These are phyloP conservation scores for Amphipoea oculea DNA, from an alignment of 2,888 invertebrate species.

Conservation along the genomic window DNA sequence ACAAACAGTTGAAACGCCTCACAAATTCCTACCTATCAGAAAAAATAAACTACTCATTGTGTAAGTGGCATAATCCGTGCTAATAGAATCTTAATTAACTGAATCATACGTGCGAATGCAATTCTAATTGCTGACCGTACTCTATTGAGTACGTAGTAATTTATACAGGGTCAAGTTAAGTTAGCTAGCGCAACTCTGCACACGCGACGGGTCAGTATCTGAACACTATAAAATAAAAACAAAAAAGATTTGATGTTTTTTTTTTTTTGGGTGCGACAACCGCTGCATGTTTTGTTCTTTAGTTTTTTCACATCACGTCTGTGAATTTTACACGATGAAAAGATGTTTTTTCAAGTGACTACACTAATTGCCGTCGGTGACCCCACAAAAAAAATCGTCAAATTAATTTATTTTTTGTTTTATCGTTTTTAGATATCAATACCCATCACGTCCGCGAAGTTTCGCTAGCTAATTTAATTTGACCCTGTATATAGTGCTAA, in stretches of 20 bases:
- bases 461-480: not conserved
- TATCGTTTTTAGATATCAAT: not conserved
- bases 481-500: not conserved
- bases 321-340: no score
- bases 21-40: conserved; percentile 7
- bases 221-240: not conserved
- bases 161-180: not conserved
- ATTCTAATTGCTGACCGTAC: conserved; percentile 36
- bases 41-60: conserved; percentile 42
- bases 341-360: not conserved
- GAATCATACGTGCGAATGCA: conserved; percentile 30
- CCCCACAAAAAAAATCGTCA: not conserved
- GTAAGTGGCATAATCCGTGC: conserved; percentile 16
- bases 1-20: conserved; percentile 16
- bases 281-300: not conserved
- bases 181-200: not conserved
- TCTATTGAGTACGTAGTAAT: conserved; percentile 19
- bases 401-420: not conserved
- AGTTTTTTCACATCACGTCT: no score
- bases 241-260: no score
- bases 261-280: not conserved
- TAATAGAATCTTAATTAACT: conserved; percentile 47
- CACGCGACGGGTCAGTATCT: not conserved
- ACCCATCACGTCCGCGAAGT: not conserved
- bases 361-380: not conserved